A percentile compares a stretch with the other conserved stretches of the same genome.
Conservation (phyloP, 2,797 vertebrate genomes). For the Scolopax rusticola region DNA sequence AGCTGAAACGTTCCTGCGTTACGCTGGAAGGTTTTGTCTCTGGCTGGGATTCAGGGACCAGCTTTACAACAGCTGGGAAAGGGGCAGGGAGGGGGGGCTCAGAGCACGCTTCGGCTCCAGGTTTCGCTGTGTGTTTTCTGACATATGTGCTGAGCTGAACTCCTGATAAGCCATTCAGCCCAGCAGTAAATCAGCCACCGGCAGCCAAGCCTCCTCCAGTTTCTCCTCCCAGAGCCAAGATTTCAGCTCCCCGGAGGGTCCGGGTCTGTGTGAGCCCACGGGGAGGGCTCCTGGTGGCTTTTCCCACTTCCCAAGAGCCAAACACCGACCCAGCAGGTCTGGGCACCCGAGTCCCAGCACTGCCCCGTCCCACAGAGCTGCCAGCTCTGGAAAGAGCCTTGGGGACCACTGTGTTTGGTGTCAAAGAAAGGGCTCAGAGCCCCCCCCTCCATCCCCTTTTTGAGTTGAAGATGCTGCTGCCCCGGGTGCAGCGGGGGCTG, state of each 20-base stretch:
- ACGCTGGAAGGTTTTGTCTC: conserved; percentile 62
- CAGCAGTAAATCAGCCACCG: neutral
- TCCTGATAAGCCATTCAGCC: conserved; percentile 50
- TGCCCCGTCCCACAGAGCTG: neutral
- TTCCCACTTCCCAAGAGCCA: neutral
- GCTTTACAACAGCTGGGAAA: conserved; percentile 70
- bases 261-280: fast-evolving
- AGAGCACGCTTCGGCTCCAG: neutral
- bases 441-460: neutral
- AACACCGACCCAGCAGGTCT: fast-evolving
- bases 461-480: neutral
- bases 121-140: conserved; percentile 47
- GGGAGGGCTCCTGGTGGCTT: neutral
- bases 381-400: neutral
- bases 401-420: fast-evolving
- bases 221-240: conserved; percentile 22
- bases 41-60: conserved; percentile 68
- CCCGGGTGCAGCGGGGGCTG: neutral
- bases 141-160: conserved; percentile 54
- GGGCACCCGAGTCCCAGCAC: fast-evolving
- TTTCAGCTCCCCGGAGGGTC: neutral
- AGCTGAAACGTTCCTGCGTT: conserved; percentile 60
- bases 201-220: neutral
- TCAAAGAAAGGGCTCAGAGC: neutral
- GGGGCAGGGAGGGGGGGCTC: conserved; percentile 17